Evolutionary conservation across 1,140 invertebrate genomes (phyloP).

Genomic region (Ptiloglossa arizonensis): DNA sequence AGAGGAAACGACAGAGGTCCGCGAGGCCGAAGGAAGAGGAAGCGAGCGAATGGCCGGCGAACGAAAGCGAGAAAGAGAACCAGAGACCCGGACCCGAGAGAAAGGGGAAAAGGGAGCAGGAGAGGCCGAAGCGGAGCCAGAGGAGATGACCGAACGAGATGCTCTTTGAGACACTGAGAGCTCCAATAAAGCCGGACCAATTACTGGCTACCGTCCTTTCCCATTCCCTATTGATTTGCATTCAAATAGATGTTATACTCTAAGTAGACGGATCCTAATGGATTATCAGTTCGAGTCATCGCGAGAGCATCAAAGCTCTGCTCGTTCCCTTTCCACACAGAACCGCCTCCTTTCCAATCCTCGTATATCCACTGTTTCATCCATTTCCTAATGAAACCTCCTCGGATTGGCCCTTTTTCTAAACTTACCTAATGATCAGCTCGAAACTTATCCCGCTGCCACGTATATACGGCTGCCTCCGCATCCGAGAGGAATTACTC

Average conservation of each 20-base stretch:
- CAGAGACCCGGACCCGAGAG: slow-evolving; percentile 50
- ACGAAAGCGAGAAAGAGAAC: slow-evolving; percentile 43
- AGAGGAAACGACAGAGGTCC: slow-evolving; percentile 46
- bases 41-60: slow-evolving; percentile 21
- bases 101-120: slow-evolving; percentile 52
- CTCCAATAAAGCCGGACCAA: slow-evolving; percentile 82
- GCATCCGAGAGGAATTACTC: slow-evolving; percentile 54
- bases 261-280: slow-evolving; percentile 83
- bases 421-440: slow-evolving; percentile 75
- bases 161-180: slow-evolving; percentile 82
- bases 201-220: slow-evolving; percentile 80
- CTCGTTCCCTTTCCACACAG: slow-evolving; percentile 56
- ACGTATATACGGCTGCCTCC: slow-evolving; percentile 28
- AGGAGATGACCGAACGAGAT: slow-evolving; percentile 82
- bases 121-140: slow-evolving; percentile 63
- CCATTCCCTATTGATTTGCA: slow-evolving; percentile 82
- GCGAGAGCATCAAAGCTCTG: slow-evolving; percentile 80
- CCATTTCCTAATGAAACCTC: slow-evolving; percentile 82
- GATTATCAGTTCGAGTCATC: slow-evolving; percentile 82
- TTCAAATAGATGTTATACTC: slow-evolving; percentile 83
- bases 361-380: slow-evolving; percentile 80
- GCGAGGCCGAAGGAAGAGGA: slow-evolving; percentile 50
- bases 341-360: slow-evolving; percentile 77
- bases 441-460: slow-evolving; percentile 58
- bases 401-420: slow-evolving; percentile 76